Evolutionary conservation across 1,140 invertebrate species (phyloP).

Genomic region (Cepaea nemoralis): DNA sequence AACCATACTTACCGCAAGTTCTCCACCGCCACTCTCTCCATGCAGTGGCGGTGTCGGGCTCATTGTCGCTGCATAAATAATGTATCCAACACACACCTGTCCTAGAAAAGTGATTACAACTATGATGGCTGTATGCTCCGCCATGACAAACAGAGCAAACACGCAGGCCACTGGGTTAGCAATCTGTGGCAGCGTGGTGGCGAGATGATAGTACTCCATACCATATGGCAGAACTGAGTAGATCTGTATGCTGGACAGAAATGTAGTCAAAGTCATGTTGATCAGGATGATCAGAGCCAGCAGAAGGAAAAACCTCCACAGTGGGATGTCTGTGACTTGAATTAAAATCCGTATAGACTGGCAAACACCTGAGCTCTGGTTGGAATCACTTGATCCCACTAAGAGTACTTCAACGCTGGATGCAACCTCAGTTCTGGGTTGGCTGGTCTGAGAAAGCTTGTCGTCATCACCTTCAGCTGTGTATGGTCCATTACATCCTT

Average conservation of each 20-base stretch:
- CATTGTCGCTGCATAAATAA: conserved; percentile 79
- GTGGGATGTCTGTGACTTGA: neutral
- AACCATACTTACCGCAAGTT: conserved; percentile 78
- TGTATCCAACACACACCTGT: conserved; percentile 76
- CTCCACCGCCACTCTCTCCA: conserved; percentile 74
- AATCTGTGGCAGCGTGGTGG: conserved; percentile 83
- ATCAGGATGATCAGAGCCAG: conserved; percentile 3
- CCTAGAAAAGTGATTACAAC: conserved; percentile 73
- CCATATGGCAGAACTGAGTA: conserved; percentile 91
- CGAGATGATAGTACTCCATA: conserved; percentile 83
- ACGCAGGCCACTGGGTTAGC: conserved; percentile 90
- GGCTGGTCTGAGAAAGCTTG: neutral
- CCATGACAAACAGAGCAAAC: conserved; percentile 81
- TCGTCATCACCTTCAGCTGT: neutral
- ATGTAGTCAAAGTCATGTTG: conserved; percentile 39
- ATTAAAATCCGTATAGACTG: neutral
- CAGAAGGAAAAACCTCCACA: neutral
- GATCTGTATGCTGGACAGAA: conserved; percentile 73
- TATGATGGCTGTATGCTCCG: conserved; percentile 76
- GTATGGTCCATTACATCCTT: neutral
- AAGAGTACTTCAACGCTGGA: neutral
- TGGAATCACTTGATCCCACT: neutral
- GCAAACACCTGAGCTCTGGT: neutral
- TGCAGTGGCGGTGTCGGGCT: conserved; percentile 83
- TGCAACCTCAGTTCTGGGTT: neutral